Evolutionary conservation across 2,113 vertebrate genomes (phyloP).

Genomic region (Seriola rivoliana): DNA sequence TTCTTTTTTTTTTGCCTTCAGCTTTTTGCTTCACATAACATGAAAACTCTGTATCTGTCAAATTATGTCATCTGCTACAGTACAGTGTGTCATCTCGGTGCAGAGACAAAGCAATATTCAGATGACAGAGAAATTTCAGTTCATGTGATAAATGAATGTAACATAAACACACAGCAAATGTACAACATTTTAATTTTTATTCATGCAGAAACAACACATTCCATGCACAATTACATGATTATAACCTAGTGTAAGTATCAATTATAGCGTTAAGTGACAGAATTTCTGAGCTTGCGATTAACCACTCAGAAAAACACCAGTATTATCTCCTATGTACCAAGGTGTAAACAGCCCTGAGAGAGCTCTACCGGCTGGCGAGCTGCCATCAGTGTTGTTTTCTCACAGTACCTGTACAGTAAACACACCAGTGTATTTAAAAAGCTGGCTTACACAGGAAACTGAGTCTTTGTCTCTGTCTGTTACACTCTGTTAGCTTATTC

Average conservation of each 20-base stretch:
- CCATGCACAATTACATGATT: background rate
- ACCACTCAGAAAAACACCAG: background rate
- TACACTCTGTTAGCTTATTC: conserved; percentile 23
- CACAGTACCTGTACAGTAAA: conserved; percentile 3
- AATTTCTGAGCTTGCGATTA: conserved; percentile 13
- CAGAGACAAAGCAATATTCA: background rate
- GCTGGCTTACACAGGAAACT: background rate
- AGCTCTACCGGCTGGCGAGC: background rate
- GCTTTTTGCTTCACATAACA: conserved; percentile 17
- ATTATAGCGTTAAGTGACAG: conserved; percentile 17
- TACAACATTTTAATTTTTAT: background rate
- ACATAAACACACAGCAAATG: background rate
- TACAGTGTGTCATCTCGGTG: background rate
- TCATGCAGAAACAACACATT: background rate
- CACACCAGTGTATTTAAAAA: background rate
- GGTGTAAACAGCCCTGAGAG: conserved; percentile 14
- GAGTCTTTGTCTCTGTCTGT: conserved; percentile 7
- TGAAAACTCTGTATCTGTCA: conserved; percentile 19
- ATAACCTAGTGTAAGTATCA: background rate
- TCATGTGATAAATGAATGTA: conserved; percentile 12
- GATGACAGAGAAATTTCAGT: background rate
- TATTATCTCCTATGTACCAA: background rate
- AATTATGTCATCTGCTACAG: conserved; percentile 1
- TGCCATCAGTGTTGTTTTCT: conserved; percentile 6
- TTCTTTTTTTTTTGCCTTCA: background rate